phyloP scores from a whole-genome alignment of 2,797 vertebrate species.

The Eospalax fontanierii region DNA sequence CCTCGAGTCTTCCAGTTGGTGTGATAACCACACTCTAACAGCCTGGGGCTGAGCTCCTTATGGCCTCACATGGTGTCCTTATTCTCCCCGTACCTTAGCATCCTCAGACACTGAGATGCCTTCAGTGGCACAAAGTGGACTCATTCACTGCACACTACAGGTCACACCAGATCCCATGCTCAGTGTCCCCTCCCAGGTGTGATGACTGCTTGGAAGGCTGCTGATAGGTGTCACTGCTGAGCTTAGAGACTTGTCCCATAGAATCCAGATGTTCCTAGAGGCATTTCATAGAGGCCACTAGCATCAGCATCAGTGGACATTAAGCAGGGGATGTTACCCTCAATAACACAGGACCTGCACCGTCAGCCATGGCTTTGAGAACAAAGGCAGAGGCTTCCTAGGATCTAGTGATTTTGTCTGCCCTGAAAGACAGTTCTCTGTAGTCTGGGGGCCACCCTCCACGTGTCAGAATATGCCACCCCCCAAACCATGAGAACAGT shows the following conservation, averaged over 20 bases:
- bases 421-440: not conserved
- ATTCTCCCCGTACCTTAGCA: not conserved
- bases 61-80: accelerated
- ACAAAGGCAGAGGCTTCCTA: not conserved
- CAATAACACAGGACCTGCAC: not conserved
- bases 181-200: not conserved
- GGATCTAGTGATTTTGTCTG: not conserved
- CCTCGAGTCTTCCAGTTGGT: not conserved
- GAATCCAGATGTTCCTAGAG: not conserved
- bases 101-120: not conserved
- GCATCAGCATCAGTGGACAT: not conserved
- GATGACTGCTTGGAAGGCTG: not conserved
- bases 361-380: not conserved
- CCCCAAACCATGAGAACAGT: not conserved
- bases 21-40: not conserved
- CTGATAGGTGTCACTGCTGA: not conserved
- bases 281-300: not conserved
- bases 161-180: not conserved
- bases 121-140: not conserved
- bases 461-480: not conserved
- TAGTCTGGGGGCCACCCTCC: not conserved
- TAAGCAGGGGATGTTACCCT: not conserved
- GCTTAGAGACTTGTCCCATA: not conserved
- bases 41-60: not conserved
- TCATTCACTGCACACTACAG: no score